Percentiles rank a stretch among this genome's conserved stretches.
phyloP scores from a whole-genome alignment of 2,797 vertebrate genomes.

The Numenius phaeopus region DNA sequence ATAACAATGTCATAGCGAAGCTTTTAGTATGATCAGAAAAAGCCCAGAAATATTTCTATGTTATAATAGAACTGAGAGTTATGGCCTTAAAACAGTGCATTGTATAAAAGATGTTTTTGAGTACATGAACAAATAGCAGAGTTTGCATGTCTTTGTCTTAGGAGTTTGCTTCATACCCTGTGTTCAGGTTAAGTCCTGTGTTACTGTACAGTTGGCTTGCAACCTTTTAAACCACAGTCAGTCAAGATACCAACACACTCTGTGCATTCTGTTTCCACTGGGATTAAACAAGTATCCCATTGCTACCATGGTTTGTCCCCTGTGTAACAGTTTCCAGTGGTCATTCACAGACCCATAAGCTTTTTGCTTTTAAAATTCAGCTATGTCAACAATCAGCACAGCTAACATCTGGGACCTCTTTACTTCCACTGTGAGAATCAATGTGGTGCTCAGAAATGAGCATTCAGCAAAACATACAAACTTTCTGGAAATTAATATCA shows the following conservation, averaged over 20 bases:
- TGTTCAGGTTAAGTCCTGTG: background rate
- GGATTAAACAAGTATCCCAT: background rate
- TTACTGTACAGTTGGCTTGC: background rate
- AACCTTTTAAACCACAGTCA: background rate
- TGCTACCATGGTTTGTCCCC: background rate
- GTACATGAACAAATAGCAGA: background rate
- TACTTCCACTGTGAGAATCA: conserved; percentile 46
- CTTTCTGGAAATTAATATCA: conserved; percentile 60
- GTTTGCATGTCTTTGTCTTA: background rate
- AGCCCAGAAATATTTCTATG: background rate
- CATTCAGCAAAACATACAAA: conserved; percentile 1
- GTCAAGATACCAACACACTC: background rate
- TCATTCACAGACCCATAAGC: background rate
- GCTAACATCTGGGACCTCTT: conserved; percentile 47
- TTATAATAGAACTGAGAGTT: background rate
- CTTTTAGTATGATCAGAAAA: background rate
- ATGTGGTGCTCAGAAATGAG: conserved; percentile 16
- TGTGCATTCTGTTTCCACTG: background rate
- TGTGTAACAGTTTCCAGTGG: background rate
- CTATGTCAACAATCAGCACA: conserved; percentile 42
- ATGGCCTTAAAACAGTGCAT: background rate
- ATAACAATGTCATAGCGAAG: background rate
- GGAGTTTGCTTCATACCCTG: background rate
- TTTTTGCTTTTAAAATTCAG: conserved; percentile 17
- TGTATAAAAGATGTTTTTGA: background rate